Evolutionary conservation across 2,888 invertebrate species (phyloP), one percentile per base, ranked within the genome.

Genomic region (Noctua pronuba): DNA sequence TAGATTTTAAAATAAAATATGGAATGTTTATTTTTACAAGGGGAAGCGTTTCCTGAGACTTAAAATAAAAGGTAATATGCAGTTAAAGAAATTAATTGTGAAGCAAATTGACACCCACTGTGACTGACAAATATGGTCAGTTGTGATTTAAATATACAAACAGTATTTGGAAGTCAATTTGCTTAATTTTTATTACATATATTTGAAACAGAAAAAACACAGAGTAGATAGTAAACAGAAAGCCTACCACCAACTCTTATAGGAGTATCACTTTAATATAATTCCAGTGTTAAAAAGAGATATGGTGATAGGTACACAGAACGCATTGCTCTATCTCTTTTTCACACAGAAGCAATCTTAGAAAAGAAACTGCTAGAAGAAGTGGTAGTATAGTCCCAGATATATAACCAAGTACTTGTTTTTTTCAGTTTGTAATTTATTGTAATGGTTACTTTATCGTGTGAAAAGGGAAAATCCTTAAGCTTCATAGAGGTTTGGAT

Each of bases 1-100:
- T 64, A 71, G 35, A 62, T 46, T 73, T 73, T 11, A 74, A 80
- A 83, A 71, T 16, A 75, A 82, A 81, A 79, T 44, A 24, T 18
- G 18, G 28, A 80, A 70, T 74, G 13, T 69, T 65, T n/a, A 55
- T 68, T 70, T 31, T 70, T 46, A n/a, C 16, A 70, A 49, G 24
- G 24, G 3, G 18, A 55, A 21, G 21, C 35, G n/a, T 46, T 41
- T 55, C 0, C 2, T 16, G 5, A 24, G 31, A 68, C 1, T 16
- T 58, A 8, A 49, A 68, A 6, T 6, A 35, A 28, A n/a, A 28
- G 2, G 31, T 35, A 38, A 11, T 3, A 18, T 31, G 6, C 58
- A 58, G 13, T 58, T 58, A 7, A 18, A 18, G 16, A 31, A 21
- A 6, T 55, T n/a, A 1, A 13, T 55, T 58, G 13, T 28, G 5